These are phyloP conservation scores for Orchesella flavescens DNA, from an alignment of 2,888 invertebrate genomes.

Conservation along the genomic window DNA sequence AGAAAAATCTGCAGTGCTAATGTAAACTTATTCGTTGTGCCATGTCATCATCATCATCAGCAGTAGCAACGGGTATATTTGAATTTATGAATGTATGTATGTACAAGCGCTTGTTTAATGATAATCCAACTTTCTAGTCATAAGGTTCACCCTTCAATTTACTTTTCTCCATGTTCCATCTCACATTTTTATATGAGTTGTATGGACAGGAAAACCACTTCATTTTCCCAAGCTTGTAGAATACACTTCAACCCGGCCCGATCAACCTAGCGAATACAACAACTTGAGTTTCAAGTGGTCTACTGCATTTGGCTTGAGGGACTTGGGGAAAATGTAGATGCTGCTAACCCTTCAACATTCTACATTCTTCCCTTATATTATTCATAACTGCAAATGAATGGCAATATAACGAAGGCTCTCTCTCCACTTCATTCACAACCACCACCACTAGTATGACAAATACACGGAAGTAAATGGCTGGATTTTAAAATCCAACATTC, in stretches of 20 bases:
- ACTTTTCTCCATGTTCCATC: conserved; percentile 36
- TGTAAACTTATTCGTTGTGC: conserved; percentile 10
- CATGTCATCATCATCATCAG: conserved; percentile 1
- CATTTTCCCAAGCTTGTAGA: conserved; percentile 59
- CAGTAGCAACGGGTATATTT: background rate
- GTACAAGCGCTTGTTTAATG: background rate
- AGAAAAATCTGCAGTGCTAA: background rate
- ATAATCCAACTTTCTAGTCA: conserved; percentile 34
- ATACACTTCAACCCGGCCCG: conserved; percentile 62
- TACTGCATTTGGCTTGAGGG: conserved; percentile 65
- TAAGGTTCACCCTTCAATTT: conserved; percentile 46
- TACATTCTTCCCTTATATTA: background rate
- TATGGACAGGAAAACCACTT: conserved; percentile 59
- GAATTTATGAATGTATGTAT: background rate
- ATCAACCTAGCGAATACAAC: conserved; percentile 66
- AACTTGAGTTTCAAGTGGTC: conserved; percentile 65
- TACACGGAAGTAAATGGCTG: conserved; percentile 21
- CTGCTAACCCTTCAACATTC: conserved; percentile 56
- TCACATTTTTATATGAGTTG: background rate
- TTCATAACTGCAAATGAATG: conserved; percentile 27
- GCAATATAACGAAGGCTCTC: conserved; percentile 26
- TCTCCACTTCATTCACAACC: background rate
- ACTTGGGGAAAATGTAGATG: conserved; percentile 36
- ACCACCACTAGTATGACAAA: conserved; percentile 9
- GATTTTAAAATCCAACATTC: conserved; percentile 29